Base-by-base conservation (phyloP, 2,888 invertebrate genomes). In the Iphiclides podalirius region DNA sequence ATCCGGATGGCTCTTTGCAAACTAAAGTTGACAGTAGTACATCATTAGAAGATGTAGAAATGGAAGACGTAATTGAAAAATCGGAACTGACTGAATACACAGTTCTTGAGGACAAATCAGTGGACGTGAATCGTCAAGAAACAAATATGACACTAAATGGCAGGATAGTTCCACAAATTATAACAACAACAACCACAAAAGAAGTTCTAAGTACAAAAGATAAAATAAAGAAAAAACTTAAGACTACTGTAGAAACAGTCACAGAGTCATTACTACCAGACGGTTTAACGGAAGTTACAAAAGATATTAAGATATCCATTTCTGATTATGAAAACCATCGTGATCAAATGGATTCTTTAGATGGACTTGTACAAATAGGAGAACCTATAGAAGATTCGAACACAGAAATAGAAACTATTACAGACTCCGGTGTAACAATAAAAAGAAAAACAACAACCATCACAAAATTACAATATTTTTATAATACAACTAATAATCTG, bases 1-100 rank as follows among this genome's bases (percentile, higher is more conserved):
- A 82, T 55, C 88, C 89, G 12, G 89, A 89, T 54, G 85, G 88
- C 31, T 87, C 87, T 4, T 78, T 81, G 6, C 73, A 69, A 23
- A 79, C 80, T 1, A 83, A 82, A 59, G 70, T 83, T 15, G 87
- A 88, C 40, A 79, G 71, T 20, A 85, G 72, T 53, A 81, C 82
- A 7, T 70, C 76, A 17, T 58, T 89, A 31, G 72, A 72, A 13
- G 84, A 88, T 55, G 73, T 85, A 45, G 73, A 76, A 54, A 48
- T 55, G 9, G 70, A 73, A 47, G 61, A 62, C 39, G 37, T 65
- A 2, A 16, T 50, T 26, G 73, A 79, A 55, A 63, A 63, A 7
- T 59, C 65, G 4, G 85, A 85, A 45, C 62, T 87, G 8, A 59
- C 64, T 55, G 79, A 79, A 31, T 81, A 73, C 47, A 67, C 68